Evolutionary conservation across 1,140 invertebrate genomes (phyloP), one percentile per base, ranked within the genome.

Genomic region (Panagrolaimus sp.): DNA sequence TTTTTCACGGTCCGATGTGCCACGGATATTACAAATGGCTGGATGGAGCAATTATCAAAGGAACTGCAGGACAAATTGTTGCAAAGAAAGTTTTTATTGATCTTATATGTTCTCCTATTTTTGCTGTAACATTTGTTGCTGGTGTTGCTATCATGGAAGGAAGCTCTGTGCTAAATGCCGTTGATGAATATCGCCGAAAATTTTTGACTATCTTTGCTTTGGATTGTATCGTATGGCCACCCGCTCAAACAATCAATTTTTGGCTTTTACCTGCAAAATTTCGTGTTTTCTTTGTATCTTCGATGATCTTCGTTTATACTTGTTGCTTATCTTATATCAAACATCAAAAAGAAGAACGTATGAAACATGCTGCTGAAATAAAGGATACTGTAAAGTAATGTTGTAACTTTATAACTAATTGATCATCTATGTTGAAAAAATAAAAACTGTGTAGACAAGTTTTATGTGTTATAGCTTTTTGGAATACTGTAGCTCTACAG

Each of bases 231-330:
- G 27, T 43, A 42, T 63, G 62, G 62, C 62, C 62, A 1, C 62
- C 62, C 13, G 62, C 20, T 9, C 62, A 63, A 27, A 43, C 27
- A 11, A 42, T 63, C 27, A 63, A 63, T 43, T 63, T 63, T 43
- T 63, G 27, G 27, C 38, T 63, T 42, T 9, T 63, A 9, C 62
- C 62, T 5, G 16, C 16, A 8, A 11, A 11, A 16, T 63, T 42
- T 16, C 27, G 62, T 4, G 62, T 63, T 11, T 43, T 63, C 8
- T 63, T 38, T 38, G 31, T 38, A 4, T 38, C 31, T 38, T 38
- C 31, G 31, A 38, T 38, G 31, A 38, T 38, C 2, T 38, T 38
- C 31, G 31, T 38, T 7, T 38, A 38, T 38, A 38, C 31, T 7
- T 38, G 31, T 38, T 38, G 31, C 31, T 7, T 38, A 7, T 4